Conservation (phyloP, 1,140 invertebrate species). For the Monomorium pharaonis region DNA sequence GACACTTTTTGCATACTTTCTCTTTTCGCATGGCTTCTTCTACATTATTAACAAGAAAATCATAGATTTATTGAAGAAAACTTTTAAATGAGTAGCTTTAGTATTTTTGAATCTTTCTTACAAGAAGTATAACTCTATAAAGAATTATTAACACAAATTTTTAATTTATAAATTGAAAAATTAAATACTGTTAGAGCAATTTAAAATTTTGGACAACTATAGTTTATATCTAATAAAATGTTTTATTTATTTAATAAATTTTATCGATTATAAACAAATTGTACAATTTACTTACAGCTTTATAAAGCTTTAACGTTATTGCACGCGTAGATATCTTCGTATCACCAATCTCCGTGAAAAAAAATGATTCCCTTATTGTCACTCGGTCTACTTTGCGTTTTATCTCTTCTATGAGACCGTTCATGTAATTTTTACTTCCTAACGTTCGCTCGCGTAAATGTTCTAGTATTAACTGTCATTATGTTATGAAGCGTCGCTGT, state of each 20-base stretch:
- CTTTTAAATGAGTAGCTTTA: neutral
- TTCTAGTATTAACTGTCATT: conserved; percentile 41
- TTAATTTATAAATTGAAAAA: neutral
- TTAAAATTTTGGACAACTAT: neutral
- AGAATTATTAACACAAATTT: neutral
- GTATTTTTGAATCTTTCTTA: neutral
- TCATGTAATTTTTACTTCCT: neutral
- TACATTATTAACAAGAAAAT: neutral
- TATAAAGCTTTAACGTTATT: neutral
- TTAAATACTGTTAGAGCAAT: neutral
- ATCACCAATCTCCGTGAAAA: neutral
- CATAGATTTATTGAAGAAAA: neutral
- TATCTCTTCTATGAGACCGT: neutral
- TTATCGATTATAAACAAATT: neutral
- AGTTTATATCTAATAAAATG: neutral
- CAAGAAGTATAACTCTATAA: neutral
- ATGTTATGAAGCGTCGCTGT: conserved; percentile 2
- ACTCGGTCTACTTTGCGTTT: neutral
- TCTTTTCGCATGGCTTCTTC: neutral
- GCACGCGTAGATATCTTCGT: neutral
- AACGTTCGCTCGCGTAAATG: conserved; percentile 30
- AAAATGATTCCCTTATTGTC: conserved; percentile 4
- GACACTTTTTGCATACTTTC: neutral
- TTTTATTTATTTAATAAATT: neutral
- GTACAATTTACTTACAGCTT: neutral